These are phyloP conservation scores for Bombus superbus DNA, from an alignment of 1,140 invertebrate species.

Conservation along the genomic window DNA sequence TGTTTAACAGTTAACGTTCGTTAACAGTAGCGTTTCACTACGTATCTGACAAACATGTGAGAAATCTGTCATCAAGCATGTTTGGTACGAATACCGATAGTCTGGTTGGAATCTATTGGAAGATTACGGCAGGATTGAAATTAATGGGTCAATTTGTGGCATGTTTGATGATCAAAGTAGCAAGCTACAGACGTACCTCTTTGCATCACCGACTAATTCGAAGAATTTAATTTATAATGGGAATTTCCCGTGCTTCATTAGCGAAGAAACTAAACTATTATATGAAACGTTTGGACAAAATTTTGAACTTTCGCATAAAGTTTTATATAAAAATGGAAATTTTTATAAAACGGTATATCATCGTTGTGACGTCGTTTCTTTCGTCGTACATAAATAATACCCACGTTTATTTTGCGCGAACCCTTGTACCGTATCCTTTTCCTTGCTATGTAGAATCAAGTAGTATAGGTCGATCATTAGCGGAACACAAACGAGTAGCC, in stretches of 20 bases:
- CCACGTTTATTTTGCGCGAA: background rate
- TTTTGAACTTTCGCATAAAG: too few relatives aligned
- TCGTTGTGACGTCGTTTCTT: background rate
- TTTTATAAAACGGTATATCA: background rate
- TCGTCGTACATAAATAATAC: too few relatives aligned
- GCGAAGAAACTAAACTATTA: too few relatives aligned
- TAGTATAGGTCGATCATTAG: background rate
- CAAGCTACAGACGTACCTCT: background rate
- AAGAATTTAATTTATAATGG: background rate
- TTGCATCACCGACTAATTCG: background rate
- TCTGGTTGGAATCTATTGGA: constrained; percentile 33
- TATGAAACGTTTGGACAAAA: background rate
- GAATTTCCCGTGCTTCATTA: background rate
- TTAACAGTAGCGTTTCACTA: background rate
- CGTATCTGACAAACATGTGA: constrained; percentile 2
- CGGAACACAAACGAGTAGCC: background rate
- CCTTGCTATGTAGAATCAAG: background rate
- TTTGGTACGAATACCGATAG: constrained; percentile 34
- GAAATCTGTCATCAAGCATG: constrained; percentile 33
- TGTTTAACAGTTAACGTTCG: background rate
- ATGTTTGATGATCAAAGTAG: constrained; percentile 12
- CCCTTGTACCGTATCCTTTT: background rate
- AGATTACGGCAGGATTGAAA: constrained; percentile 25
- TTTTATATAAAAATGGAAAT: background rate
- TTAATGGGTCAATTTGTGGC: constrained; percentile 42